Evolutionary conservation across 2,797 vertebrate species (phyloP).

Genomic region (Megaceryle alcyon): DNA sequence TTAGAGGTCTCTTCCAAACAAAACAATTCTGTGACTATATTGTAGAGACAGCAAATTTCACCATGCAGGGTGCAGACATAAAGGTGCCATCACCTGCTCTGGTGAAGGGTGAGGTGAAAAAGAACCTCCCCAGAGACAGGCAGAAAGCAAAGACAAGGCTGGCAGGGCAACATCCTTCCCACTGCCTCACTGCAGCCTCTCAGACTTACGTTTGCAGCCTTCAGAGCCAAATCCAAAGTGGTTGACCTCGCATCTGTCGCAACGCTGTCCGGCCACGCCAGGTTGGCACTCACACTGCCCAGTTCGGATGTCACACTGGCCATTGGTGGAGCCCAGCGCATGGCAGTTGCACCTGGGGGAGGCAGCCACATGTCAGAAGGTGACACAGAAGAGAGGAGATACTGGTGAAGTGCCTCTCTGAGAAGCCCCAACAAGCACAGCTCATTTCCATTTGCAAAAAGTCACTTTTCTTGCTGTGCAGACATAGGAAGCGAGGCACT

Average conservation of each 20-base stretch:
- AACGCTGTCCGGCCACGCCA: conserved; percentile 86
- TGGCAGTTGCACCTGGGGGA: conserved; percentile 89
- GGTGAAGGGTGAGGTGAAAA: background rate
- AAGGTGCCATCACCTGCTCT: background rate
- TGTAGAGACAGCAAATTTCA: background rate
- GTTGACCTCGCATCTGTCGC: conserved; percentile 89
- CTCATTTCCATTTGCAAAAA: background rate
- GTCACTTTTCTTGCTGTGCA: background rate
- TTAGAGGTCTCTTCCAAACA: background rate
- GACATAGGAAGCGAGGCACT: background rate
- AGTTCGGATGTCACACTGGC: conserved; percentile 88
- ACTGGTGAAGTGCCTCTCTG: rapidly evolving
- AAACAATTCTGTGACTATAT: background rate
- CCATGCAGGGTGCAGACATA: background rate
- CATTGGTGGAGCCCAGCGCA: conserved; percentile 89
- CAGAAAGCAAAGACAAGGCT: background rate
- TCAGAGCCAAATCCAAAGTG: conserved; percentile 93
- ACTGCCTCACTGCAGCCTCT: rapidly evolving
- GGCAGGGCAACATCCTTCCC: background rate
- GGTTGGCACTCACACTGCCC: conserved; percentile 98
- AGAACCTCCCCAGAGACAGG: background rate
- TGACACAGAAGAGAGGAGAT: background rate
- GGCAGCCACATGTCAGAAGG: background rate
- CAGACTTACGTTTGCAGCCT: conserved; percentile 94
- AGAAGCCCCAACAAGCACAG: background rate